A percentile compares a stretch with the other conserved stretches of the same genome.
Evolutionary conservation across 2,113 vertebrate species (phyloP).

Genomic region (Eulemur rufifrons): DNA sequence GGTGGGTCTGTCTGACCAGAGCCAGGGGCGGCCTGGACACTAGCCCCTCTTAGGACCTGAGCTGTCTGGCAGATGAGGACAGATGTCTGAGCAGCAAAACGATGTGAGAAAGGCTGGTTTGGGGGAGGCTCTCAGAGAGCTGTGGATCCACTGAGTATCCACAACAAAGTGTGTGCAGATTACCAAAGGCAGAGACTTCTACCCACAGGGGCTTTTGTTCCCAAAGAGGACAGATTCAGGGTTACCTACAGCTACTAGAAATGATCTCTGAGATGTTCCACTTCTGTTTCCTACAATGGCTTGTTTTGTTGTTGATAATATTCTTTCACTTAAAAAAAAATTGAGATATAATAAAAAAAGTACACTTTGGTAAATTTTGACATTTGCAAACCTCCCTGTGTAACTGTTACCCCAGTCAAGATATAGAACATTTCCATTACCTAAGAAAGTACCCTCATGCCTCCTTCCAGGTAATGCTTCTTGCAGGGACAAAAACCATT

Average conservation of each 20-base stretch:
- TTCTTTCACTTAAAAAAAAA: neutral
- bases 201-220: too few species aligned
- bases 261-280: neutral
- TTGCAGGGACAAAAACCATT: too few species aligned
- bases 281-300: neutral
- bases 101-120: neutral
- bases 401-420: neutral
- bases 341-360: neutral
- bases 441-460: neutral
- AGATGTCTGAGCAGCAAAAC: neutral
- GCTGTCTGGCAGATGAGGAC: neutral
- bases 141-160: neutral
- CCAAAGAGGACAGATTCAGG: neutral
- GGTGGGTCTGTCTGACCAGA: neutral
- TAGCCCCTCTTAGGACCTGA: neutral
- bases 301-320: neutral
- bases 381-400: neutral
- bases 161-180: neutral
- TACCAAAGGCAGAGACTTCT: neutral
- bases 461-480: neutral
- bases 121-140: neutral
- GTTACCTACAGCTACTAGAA: neutral
- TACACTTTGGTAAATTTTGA: neutral
- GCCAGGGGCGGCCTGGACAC: too few species aligned
- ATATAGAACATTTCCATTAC: too few species aligned